A percentile compares a stretch with the other conserved stretches of the same genome.
These are phyloP conservation scores for Ranitomeya imitator DNA, from an alignment of 2,113 vertebrate species.

Conservation along the genomic window DNA sequence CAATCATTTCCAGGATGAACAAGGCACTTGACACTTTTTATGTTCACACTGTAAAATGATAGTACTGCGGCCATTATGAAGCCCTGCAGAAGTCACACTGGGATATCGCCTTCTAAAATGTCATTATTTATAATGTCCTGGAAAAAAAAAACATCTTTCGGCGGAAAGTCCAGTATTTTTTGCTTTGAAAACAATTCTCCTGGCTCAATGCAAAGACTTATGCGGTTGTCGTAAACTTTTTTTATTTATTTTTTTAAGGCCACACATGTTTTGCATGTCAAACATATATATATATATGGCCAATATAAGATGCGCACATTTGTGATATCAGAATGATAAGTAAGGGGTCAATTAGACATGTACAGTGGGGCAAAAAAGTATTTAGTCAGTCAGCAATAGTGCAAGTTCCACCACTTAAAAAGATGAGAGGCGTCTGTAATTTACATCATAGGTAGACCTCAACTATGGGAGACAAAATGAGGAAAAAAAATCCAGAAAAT, in stretches of 20 bases:
- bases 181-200: not conserved
- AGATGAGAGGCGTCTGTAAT: no score
- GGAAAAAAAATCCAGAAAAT: no score
- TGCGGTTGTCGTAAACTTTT: not conserved
- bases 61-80: conserved; percentile 19
- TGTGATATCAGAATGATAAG: no score
- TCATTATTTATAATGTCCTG: conserved; percentile 27
- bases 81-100: conserved; percentile 2
- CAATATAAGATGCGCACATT: no score
- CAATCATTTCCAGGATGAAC: conserved; percentile 24
- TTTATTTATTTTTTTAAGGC: not conserved
- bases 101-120: not conserved
- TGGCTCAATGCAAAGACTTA: not conserved
- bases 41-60: conserved; percentile 27
- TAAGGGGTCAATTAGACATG: no score
- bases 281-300: not conserved
- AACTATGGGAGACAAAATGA: no score
- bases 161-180: not conserved
- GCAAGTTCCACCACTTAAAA: no score
- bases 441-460: no score
- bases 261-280: not conserved
- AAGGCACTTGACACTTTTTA: conserved; percentile 32
- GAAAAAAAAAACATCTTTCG: not conserved
- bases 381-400: no score
- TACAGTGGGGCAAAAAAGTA: no score